Evolutionary conservation across 2,888 invertebrate species (phyloP), one percentile per base, ranked within the genome.

Genomic region (Allygus modestus): DNA sequence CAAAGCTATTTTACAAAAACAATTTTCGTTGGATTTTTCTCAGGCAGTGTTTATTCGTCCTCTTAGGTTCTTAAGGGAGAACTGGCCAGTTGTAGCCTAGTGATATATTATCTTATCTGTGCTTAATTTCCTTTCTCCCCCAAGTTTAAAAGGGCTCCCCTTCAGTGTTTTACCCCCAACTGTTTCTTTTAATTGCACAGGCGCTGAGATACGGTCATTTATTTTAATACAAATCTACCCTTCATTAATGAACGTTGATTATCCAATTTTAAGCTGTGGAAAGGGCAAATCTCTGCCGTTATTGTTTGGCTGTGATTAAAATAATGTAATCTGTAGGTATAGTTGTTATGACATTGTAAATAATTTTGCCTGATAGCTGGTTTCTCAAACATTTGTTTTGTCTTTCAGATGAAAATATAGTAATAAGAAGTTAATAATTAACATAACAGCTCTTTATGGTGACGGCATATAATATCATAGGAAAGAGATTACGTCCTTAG

Each of bases 161-260:
- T 73, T 43, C 41, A 41, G 37, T 73, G 20, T 37, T 65, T 73
- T 73, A 73, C 73, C 73, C 73, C 41, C 65, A 73, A 43, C 37
- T 73, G 37, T 41, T 73, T 41, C 73, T 37, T 73, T 73, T 73
- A 73, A 73, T 73, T 73, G 73, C 73, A 23, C 73, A 41, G 23
- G 23, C 26, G 26, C 73, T 43, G 23, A 41, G 73, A 37, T 73
- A 23, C 23, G 43, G 73, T 73, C 73, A 73, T 73, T 73, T 73
- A 73, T 73, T 73, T 73, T 43, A 73, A 73, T 73, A 73, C 43
- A 73, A 23, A 73, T 37, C 73, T 20, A 41, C 73, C 73, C 73
- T 73, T 73, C 43, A 37, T 73, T 73, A 43, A 73, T 73, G 73
- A 73, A 73, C 23, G 33, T 73, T 73, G 73, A 73, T 73, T 73